phyloP scores from a whole-genome alignment of 2,797 vertebrate genomes.

The Pteronotus mesoamericanus region DNA sequence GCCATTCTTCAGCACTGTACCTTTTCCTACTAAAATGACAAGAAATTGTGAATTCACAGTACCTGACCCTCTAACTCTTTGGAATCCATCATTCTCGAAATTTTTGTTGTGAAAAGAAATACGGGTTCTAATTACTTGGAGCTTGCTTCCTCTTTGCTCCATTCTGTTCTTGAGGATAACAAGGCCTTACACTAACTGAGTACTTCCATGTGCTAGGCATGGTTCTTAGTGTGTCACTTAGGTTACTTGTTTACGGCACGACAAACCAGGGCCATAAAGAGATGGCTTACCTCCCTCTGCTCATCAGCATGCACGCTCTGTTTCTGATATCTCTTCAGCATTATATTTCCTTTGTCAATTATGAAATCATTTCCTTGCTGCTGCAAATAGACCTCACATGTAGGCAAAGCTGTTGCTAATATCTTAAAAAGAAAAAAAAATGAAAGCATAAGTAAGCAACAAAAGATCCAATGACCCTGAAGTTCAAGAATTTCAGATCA shows the following conservation, averaged over 20 bases:
- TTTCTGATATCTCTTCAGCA: slow-evolving; percentile 83
- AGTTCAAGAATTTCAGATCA: not conserved
- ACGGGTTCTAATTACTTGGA: slow-evolving; percentile 14
- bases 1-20: not conserved
- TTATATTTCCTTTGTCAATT: slow-evolving; percentile 84
- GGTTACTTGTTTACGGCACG: not conserved
- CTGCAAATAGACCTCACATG: slow-evolving; percentile 87
- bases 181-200: not conserved
- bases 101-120: not conserved
- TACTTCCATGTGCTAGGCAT: not conserved
- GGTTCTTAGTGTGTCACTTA: accelerated
- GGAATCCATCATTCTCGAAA: not conserved
- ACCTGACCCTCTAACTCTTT: not conserved
- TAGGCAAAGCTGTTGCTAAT: slow-evolving; percentile 79
- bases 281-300: not conserved
- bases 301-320: not conserved
- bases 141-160: slow-evolving; percentile 71
- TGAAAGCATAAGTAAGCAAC: not conserved
- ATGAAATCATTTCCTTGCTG: slow-evolving; percentile 87
- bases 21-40: not conserved
- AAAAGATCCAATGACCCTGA: not conserved
- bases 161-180: not conserved
- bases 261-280: not conserved
- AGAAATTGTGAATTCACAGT: not conserved
- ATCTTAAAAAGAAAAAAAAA: slow-evolving; percentile 77